Evolutionary conservation across 2,888 invertebrate species (phyloP).

Genomic region (Conops quadrifasciatus): DNA sequence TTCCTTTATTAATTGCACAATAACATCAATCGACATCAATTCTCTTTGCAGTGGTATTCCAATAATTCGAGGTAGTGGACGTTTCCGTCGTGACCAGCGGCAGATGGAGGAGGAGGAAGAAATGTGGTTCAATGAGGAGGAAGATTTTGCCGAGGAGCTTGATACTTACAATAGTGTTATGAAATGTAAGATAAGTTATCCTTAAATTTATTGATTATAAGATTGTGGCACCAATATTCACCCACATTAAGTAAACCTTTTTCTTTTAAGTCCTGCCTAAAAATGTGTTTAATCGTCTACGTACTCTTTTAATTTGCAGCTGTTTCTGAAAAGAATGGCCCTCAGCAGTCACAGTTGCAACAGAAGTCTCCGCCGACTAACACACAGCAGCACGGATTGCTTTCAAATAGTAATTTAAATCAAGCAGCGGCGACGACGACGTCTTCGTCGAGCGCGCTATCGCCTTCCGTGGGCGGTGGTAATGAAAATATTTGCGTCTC

Average conservation of each 20-base stretch:
- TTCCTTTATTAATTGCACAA: not conserved
- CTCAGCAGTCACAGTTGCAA: constrained; percentile 56
- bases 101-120: constrained; percentile 97
- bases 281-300: too few species aligned
- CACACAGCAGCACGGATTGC: constrained; percentile 45
- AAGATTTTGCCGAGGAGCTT: constrained; percentile 84
- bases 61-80: constrained; percentile 74
- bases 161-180: constrained; percentile 64
- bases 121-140: constrained; percentile 99
- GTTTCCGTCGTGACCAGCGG: constrained; percentile 91
- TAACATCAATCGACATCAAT: not conserved
- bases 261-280: too few species aligned
- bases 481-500: constrained; percentile 41
- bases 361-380: constrained; percentile 60
- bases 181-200: constrained; percentile 57
- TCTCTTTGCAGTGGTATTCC: constrained; percentile 63
- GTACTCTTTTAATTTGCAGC: too few species aligned
- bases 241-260: too few species aligned
- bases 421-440: constrained; percentile 53
- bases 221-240: too few species aligned
- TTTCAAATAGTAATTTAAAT: constrained; percentile 56
- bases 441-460: constrained; percentile 53
- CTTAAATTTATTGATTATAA: too few species aligned
- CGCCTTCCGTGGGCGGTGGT: constrained; percentile 53
- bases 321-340: constrained; percentile 62